phyloP scores from a whole-genome alignment of 2,113 vertebrate genomes.

The Limanda limanda region DNA sequence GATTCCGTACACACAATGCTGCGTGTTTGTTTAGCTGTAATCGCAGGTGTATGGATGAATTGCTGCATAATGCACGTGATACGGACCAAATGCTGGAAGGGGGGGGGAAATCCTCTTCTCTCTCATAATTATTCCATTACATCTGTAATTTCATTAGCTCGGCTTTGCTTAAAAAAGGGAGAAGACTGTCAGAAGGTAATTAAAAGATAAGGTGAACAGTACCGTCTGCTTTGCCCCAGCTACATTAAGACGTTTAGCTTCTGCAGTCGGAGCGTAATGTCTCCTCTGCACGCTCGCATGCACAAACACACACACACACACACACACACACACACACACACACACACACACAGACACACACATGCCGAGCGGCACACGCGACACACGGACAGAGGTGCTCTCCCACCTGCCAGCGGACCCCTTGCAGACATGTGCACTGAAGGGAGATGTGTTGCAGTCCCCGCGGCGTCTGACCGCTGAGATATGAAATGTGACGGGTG shows the following conservation, averaged over 20 bases:
- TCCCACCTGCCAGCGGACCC: constrained; percentile 65
- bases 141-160: constrained; percentile 81
- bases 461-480: constrained; percentile 46
- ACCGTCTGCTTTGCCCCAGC: constrained; percentile 52
- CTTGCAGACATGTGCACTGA: constrained; percentile 58
- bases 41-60: constrained; percentile 24
- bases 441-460: constrained; percentile 60
- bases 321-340: no score
- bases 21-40: constrained; percentile 6
- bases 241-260: constrained; percentile 71
- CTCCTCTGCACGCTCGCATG: constrained; percentile 26
- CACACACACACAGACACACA: no score
- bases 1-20: constrained; percentile 1
- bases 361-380: constrained; percentile 5
- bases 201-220: constrained; percentile 83
- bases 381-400: constrained; percentile 49
- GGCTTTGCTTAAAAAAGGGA: constrained; percentile 65
- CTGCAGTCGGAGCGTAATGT: constrained; percentile 47
- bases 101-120: constrained; percentile 35
- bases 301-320: background rate
- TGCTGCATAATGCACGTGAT: constrained; percentile 7
- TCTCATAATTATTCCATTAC: constrained; percentile 74
- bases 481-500: constrained; percentile 76
- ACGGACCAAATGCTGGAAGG: background rate
- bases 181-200: constrained; percentile 79